These are phyloP conservation scores for Zaprionus lachaisei DNA, from an alignment of 1,140 invertebrate genomes.

Conservation along the genomic window DNA sequence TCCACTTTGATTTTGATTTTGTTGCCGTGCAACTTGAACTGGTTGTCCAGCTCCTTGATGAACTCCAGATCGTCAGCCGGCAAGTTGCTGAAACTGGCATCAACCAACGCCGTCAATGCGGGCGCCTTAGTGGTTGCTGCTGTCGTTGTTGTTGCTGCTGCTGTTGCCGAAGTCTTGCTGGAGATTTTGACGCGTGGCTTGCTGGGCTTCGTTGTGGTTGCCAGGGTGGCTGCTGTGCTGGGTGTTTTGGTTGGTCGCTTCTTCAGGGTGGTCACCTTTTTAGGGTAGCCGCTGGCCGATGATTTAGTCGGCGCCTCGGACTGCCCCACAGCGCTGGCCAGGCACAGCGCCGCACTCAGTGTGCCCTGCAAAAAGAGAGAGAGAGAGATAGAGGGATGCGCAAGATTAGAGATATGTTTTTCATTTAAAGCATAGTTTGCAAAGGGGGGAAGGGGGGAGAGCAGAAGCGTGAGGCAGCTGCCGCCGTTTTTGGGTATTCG, in stretches of 20 bases:
- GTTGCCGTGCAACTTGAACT: conserved; percentile 80
- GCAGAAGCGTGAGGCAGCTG: neutral
- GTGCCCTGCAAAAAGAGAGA: conserved; percentile 48
- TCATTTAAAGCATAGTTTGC: neutral
- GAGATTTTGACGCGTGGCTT: conserved; percentile 64
- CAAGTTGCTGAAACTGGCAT: conserved; percentile 69
- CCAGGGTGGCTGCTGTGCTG: conserved; percentile 15
- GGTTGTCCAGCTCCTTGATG: conserved; percentile 83
- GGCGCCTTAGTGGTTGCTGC: conserved; percentile 41
- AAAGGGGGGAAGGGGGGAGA: neutral
- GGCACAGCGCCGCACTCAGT: conserved; percentile 55
- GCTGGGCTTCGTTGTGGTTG: conserved; percentile 56
- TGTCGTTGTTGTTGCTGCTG: conserved; percentile 12
- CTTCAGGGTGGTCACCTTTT: conserved; percentile 76
- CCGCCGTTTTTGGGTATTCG: neutral
- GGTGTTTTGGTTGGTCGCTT: conserved; percentile 77
- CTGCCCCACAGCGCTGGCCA: conserved; percentile 49
- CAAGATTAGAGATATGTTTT: conserved; percentile 3
- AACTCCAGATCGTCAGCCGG: conserved; percentile 81
- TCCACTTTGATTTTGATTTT: conserved; percentile 84
- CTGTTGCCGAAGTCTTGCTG: conserved; percentile 16
- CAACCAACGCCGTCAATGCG: conserved; percentile 38
- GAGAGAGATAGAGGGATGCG: neutral
- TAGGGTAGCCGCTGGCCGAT: conserved; percentile 62
- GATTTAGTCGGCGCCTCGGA: conserved; percentile 49